phyloP scores from a whole-genome alignment of 1,140 invertebrate species.

The Brachionus paranguensis region DNA sequence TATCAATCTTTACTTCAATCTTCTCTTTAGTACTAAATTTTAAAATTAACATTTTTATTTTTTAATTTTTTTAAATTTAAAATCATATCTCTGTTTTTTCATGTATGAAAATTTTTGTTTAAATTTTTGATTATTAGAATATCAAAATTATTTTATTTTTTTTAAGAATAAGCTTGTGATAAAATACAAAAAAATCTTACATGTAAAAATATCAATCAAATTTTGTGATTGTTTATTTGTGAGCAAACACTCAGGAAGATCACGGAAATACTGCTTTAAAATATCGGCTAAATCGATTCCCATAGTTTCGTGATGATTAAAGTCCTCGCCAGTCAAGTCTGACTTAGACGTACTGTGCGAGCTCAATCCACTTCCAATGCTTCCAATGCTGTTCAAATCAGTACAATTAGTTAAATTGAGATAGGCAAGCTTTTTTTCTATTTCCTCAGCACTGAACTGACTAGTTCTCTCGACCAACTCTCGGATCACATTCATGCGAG shows the following conservation, averaged over 20 bases:
- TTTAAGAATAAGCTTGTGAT: too few relatives aligned
- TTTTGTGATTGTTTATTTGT: conserved; percentile 90
- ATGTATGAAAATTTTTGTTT: too few relatives aligned
- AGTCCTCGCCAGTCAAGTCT: neutral
- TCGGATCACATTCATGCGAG: neutral
- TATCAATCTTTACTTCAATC: too few relatives aligned
- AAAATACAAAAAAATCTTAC: conserved; percentile 60
- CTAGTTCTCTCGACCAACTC: conserved; percentile 1
- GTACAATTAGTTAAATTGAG: neutral
- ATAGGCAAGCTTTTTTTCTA: neutral
- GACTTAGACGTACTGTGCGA: conserved; percentile 26
- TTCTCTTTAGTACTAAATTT: too few relatives aligned
- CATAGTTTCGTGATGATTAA: conserved; percentile 6
- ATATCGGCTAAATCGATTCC: conserved; percentile 88
- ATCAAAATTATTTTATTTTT: too few relatives aligned
- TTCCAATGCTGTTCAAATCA: conserved; percentile 22
- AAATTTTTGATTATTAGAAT: too few relatives aligned
- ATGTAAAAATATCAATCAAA: conserved; percentile 86
- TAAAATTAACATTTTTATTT: too few relatives aligned
- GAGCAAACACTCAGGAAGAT: conserved; percentile 83
- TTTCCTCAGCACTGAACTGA: neutral
- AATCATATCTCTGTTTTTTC: too few relatives aligned
- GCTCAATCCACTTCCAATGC: neutral
- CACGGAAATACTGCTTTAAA: conserved; percentile 89
- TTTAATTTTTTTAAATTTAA: too few relatives aligned